Conservation (phyloP, 2,113 vertebrate genomes). For the Ceratotherium simum region DNA sequence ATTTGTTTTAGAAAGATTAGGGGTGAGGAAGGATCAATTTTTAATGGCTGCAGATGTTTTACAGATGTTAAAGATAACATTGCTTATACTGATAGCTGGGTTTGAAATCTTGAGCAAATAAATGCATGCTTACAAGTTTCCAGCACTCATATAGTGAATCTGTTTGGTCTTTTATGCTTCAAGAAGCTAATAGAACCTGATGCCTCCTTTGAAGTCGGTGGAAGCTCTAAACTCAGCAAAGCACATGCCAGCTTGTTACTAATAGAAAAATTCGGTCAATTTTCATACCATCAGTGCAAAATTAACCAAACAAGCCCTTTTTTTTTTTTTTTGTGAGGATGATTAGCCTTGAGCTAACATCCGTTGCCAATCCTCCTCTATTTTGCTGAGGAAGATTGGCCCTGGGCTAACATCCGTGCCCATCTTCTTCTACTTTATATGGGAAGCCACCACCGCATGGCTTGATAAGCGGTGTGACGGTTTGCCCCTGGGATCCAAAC, state of each 20-base stretch:
- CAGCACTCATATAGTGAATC: neutral
- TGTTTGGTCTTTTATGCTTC: conserved; percentile 16
- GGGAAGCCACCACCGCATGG: too few relatives aligned
- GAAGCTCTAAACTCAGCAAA: conserved; percentile 6
- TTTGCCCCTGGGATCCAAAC: too few relatives aligned
- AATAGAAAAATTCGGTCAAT: neutral
- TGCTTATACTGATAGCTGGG: neutral
- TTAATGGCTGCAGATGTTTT: neutral
- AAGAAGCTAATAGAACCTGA: neutral
- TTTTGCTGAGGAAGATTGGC: too few relatives aligned
- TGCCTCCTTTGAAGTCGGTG: neutral
- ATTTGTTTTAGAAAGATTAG: neutral
- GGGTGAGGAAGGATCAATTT: neutral
- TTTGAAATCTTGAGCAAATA: conserved; percentile 41
- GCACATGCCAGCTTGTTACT: neutral
- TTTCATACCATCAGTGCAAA: neutral
- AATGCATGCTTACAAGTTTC: neutral
- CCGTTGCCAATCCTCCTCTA: too few relatives aligned
- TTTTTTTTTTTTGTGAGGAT: too few relatives aligned
- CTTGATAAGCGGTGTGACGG: too few relatives aligned
- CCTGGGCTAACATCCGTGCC: too few relatives aligned
- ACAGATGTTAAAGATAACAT: neutral
- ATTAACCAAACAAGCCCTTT: neutral
- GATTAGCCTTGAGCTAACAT: too few relatives aligned
- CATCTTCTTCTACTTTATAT: too few relatives aligned